Evolutionary conservation across 2,888 invertebrate species (phyloP), one percentile per base, ranked within the genome.

Genomic region (Catocala fraxini): DNA sequence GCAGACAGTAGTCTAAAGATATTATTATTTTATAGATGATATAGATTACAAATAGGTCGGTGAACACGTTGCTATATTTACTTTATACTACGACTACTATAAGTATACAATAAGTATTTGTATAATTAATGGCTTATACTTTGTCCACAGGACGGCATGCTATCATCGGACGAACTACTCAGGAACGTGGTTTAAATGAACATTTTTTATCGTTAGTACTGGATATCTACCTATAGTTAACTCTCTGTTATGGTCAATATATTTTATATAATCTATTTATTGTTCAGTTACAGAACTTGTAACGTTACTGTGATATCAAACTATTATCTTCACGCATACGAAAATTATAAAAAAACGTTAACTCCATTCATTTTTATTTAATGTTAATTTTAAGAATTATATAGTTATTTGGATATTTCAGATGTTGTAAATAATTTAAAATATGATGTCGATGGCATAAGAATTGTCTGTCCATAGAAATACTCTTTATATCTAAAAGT

Each of bases 111-210:
- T 25, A 25, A 25, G 25, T 25, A 25, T 25, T 25, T 25, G 25
- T 25, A n/a, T 43, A 11, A 59, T n/a, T 49, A 56, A 56, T n/a
- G 10, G 15, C 9, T 4, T 10, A 1, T 5, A 13, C 0, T 75
- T 87, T 84, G 67, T 93, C 94, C 48, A 11, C 94, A 95, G 90
- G 95, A 95, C 73, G 95, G 95, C 52, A 88, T 94, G 85, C 89
- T 95, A 46, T 91, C 95, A 62, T 86, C 95, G 34, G 95, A 95
- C 25, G 95, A 95, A 82, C 88, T 95, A 43, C 91, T 95, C 71
- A 91, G 94, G 83, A 94, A 93, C 82, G 85, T 87, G 75, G 82
- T 86, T 73, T 92, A 91, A 90, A 81, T 55, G 35, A 51, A 65
- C 25, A 70, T 65, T 71, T 59, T 63, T 68, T 78, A 67, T 63